Conservation (phyloP, 2,797 vertebrate genomes). For the Sciurus vulgaris region DNA sequence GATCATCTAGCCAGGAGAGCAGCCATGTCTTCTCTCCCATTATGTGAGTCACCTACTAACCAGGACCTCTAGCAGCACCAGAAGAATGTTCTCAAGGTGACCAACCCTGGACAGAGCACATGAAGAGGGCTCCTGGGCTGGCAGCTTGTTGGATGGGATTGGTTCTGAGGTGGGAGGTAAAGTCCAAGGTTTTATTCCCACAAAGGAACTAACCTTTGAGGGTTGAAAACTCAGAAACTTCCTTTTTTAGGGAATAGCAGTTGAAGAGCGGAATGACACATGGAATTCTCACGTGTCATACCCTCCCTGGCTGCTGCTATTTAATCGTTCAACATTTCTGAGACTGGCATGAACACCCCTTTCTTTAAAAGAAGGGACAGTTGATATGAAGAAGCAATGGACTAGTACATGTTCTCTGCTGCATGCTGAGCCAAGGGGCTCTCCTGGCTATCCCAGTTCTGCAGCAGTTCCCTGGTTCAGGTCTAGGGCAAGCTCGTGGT, state of each 20-base stretch:
- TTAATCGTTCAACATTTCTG: background rate
- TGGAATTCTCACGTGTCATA: background rate
- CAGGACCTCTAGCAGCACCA: background rate
- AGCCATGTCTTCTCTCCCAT: constrained; percentile 63
- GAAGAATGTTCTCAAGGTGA: background rate
- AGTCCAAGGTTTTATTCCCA: constrained; percentile 59
- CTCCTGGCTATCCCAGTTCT: background rate
- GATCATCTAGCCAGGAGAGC: constrained; percentile 52
- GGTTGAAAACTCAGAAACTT: constrained; percentile 11
- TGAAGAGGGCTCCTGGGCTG: background rate
- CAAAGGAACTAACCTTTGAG: constrained; percentile 56
- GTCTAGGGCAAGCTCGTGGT: background rate
- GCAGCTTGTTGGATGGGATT: constrained; percentile 5
- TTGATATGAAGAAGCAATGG: background rate
- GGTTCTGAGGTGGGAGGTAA: background rate
- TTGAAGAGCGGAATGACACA: background rate
- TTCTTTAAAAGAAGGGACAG: constrained; percentile 52
- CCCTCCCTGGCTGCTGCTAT: background rate
- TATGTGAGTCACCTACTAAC: background rate
- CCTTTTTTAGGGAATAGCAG: background rate
- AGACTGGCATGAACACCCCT: background rate
- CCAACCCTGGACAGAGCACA: background rate
- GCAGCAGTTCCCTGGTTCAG: background rate
- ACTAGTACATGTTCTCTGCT: background rate
- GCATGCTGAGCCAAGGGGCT: background rate